phyloP scores from a whole-genome alignment of 1,140 invertebrate species.

The Dysdera silvatica region DNA sequence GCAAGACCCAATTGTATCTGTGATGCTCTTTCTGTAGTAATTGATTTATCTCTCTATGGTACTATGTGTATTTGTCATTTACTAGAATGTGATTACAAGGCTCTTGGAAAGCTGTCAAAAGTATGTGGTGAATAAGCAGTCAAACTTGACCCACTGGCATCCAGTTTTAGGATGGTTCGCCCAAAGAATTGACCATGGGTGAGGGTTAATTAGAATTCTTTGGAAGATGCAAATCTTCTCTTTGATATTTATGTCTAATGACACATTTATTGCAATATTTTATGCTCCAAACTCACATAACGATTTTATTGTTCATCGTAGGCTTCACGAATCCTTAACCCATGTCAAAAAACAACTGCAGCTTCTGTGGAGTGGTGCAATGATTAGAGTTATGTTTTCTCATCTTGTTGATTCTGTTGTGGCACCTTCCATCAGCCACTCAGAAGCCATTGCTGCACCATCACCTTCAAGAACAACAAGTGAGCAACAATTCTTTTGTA shows the following conservation, averaged over 20 bases:
- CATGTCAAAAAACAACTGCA: conserved; percentile 73
- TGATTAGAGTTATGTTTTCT: conserved; percentile 51
- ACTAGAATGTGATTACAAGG: conserved; percentile 65
- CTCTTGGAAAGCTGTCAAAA: conserved; percentile 74
- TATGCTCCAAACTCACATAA: too few species aligned
- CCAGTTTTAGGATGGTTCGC: conserved; percentile 95
- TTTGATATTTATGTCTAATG: background rate
- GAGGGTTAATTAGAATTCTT: background rate
- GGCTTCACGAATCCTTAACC: conserved; percentile 71
- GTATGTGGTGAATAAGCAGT: conserved; percentile 75
- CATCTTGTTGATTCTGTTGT: conserved; percentile 39
- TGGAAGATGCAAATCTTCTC: background rate
- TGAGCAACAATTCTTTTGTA: too few species aligned
- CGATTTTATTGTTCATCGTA: conserved; percentile 42
- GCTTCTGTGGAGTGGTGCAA: conserved; percentile 69
- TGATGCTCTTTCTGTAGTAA: too few species aligned
- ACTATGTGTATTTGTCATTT: too few species aligned
- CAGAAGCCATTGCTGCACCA: too few species aligned
- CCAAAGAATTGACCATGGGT: conserved; percentile 63
- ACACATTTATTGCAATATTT: background rate
- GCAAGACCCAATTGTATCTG: too few species aligned
- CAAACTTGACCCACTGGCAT: conserved; percentile 91
- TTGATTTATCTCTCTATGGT: too few species aligned
- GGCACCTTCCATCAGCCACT: too few species aligned
- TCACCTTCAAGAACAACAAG: too few species aligned